These are phyloP conservation scores for Invenusta paracnida DNA, from an alignment of 2,888 invertebrate species.

Conservation along the genomic window DNA sequence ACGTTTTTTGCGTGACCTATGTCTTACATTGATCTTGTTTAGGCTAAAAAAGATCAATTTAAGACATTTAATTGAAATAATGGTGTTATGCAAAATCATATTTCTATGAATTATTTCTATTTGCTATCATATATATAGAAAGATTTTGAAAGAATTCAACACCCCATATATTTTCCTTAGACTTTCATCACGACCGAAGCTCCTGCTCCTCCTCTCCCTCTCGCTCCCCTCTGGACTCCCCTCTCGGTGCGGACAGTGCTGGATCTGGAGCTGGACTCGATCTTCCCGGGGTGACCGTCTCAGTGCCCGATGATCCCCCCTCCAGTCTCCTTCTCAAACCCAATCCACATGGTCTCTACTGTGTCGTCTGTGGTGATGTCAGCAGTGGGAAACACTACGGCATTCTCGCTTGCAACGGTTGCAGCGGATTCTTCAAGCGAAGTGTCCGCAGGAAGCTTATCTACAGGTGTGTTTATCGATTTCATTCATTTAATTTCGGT, in stretches of 20 bases:
- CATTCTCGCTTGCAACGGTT: slow-evolving; percentile 94
- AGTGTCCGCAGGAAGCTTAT: slow-evolving; percentile 90
- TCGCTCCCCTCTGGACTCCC: not conserved
- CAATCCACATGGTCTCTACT: slow-evolving; percentile 68
- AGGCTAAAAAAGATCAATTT: too few relatives aligned
- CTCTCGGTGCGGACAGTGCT: not conserved
- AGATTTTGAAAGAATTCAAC: too few relatives aligned
- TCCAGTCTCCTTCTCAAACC: slow-evolving; percentile 48
- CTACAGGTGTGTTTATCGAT: slow-evolving; percentile 85
- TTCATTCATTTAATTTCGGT: too few relatives aligned
- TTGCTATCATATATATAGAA: too few relatives aligned
- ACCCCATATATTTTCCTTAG: too few relatives aligned
- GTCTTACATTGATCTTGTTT: too few relatives aligned
- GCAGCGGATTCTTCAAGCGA: slow-evolving; percentile 96
- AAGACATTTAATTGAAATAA: too few relatives aligned
- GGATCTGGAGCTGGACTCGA: not conserved
- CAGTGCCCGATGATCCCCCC: slow-evolving; percentile 22
- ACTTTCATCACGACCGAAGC: slow-evolving; percentile 5
- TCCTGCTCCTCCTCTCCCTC: slow-evolving; percentile 31
- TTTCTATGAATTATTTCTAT: too few relatives aligned
- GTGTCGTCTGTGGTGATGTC: slow-evolving; percentile 93
- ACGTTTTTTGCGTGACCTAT: too few relatives aligned
- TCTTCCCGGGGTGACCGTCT: not conserved
- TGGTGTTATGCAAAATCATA: too few relatives aligned
- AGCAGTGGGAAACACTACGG: slow-evolving; percentile 96